These are phyloP conservation scores for Pachycephus smyrnensis DNA, from an alignment of 2,888 invertebrate genomes.

Conservation along the genomic window DNA sequence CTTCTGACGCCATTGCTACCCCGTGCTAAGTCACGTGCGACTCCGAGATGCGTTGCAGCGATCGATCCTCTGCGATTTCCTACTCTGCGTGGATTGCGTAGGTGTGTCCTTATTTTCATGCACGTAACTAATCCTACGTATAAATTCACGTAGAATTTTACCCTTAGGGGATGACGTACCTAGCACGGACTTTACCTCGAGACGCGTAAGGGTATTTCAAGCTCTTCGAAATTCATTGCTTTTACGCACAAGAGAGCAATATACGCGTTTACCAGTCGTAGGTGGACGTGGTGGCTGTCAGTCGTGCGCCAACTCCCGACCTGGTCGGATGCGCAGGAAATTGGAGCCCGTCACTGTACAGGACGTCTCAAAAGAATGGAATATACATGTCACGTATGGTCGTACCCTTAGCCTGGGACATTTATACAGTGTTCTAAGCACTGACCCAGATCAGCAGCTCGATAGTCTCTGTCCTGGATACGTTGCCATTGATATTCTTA, in stretches of 20 bases:
- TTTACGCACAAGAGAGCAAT: not conserved
- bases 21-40: slow-evolving; percentile 46
- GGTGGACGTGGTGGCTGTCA: not conserved
- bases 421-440: slow-evolving; percentile 33
- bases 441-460: slow-evolving; percentile 61
- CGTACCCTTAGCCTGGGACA: not conserved
- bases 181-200: not conserved
- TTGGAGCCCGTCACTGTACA: not conserved
- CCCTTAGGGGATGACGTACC: not conserved
- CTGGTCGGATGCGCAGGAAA: not conserved
- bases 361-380: not conserved
- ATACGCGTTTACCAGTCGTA: not conserved
- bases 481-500: slow-evolving; percentile 19
- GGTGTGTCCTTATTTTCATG: not conserved
- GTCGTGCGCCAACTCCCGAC: not conserved
- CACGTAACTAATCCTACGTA: not conserved
- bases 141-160: not conserved
- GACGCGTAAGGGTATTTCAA: not conserved
- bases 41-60: slow-evolving; percentile 41
- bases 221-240: not conserved
- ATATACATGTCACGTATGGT: not conserved
- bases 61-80: slow-evolving; percentile 39
- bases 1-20: slow-evolving; percentile 35
- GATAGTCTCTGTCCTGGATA: slow-evolving; percentile 62
- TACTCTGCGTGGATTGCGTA: not conserved